Evolutionary conservation across 2,888 invertebrate genomes (phyloP), one percentile per base, ranked within the genome.

Genomic region (Odontomyia ornata): DNA sequence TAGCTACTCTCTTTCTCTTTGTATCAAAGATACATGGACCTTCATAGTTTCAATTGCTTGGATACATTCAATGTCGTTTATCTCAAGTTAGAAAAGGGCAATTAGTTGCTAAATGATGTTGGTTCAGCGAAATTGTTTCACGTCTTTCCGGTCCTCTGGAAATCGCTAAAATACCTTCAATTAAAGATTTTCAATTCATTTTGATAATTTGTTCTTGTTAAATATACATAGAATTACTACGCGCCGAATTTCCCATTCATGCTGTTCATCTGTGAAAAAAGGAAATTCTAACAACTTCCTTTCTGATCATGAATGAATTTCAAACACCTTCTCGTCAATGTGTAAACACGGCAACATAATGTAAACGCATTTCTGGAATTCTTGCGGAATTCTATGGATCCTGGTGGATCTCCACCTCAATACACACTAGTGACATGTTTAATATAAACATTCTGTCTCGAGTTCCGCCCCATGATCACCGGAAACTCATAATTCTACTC

Each of bases 401-500:
- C 4, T 60, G n/a, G 18, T 25, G 13, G 60, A 21, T 25, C 13
- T 60, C 36, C 60, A 60, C 25, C 25, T 25, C 60, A 60, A 60
- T 52, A 52, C 23, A 25, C 21, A 60, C 60, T 5, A 23, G 25
- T 13, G 60, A 60, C 25, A 25, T 30, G 64, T 64, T 64, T 27
- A 15, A 64, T 30, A 30, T 64, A 64, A 64, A 64, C 64, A 64
- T 64, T 30, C 64, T 25, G 15, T 64, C 64, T 5, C n/a, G 64
- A 30, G 64, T 64, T 64, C 64, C 64, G 64, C 64, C 30, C 36
- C 9, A 64, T 64, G 64, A 64, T 30, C 64, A 30, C 64, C 64
- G 64, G 64, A 64, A 64, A 23, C 23, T 30, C 64, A 64, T 64
- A 64, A 64, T 64, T 64, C 64, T 64, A 64, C 64, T 64, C 64